Evolutionary conservation across 2,888 invertebrate species (phyloP), one percentile per base, ranked within the genome.

Genomic region (Helicoverpa assulta): DNA sequence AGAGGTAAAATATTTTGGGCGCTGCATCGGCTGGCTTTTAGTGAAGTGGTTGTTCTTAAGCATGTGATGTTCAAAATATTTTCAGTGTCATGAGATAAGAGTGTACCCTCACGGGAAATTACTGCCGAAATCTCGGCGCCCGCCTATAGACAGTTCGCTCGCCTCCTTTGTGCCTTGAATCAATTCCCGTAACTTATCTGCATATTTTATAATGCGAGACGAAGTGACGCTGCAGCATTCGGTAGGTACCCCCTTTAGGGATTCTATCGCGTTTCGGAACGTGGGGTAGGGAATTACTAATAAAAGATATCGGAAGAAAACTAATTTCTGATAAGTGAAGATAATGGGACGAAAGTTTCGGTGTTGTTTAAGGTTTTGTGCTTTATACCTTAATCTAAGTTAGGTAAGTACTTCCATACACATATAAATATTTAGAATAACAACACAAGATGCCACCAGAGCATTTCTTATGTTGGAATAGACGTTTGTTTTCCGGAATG

Each of bases 171-270:
- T 94, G 94, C 92, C 90, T 89, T 87, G 93, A 95, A 95, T 95
- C 95, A 95, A 95, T 95, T 94, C 95, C 94, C 94, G 92, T 93
- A 92, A 94, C 94, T 93, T 94, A 94, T 95, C 92, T 95, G 93
- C 95, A 95, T 95, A 94, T 94, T 95, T 95, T 94, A 95, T 94
- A 94, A 93, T 88, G 90, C 90, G 91, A 93, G 90, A 88, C 91
- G 91, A 90, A 91, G 91, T 91, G 91, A 91, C 90, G 91, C 82
- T 90, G 90, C 91, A 91, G 85, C 87, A 87, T 87, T 86, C 87
- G 82, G 81, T 88, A 85, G 85, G 85, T 88, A 86, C 86, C 85
- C 87, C 86, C 89, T 88, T 86, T 81, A 81, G 91, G 89, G 90
- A 89, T 82, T 88, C 86, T 80, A 86, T 85, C 86, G 83, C 86